Evolutionary conservation across 2,888 invertebrate genomes (phyloP).

Genomic region (Caradrina kadenii): DNA sequence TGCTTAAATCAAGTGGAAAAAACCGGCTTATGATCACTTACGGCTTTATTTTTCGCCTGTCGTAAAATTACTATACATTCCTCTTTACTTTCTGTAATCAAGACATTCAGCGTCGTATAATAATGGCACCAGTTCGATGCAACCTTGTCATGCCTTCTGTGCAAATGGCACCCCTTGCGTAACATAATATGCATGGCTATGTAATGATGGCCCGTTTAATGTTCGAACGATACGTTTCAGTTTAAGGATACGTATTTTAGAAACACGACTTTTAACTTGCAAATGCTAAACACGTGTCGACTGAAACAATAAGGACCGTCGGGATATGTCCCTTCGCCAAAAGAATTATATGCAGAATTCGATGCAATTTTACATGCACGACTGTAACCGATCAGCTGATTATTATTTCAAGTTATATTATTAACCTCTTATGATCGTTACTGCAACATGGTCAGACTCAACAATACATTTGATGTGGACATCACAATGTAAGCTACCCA

Average conservation of each 20-base stretch:
- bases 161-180: conserved; percentile 64
- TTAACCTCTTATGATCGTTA: conserved; percentile 62
- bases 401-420: conserved; percentile 52
- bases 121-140: conserved; percentile 54
- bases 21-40: conserved; percentile 89
- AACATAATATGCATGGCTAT: conserved; percentile 52
- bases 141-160: conserved; percentile 69
- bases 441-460: conserved; percentile 61
- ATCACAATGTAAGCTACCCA: conserved; percentile 86
- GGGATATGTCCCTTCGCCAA: conserved; percentile 31
- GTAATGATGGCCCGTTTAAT: conserved; percentile 53
- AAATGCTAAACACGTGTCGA: conserved; percentile 36
- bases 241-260: conserved; percentile 27
- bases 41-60: conserved; percentile 68
- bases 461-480: conserved; percentile 79
- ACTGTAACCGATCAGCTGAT: conserved; percentile 45
- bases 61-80: conserved; percentile 67
- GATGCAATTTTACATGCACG: conserved; percentile 72
- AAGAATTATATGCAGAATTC: conserved; percentile 55
- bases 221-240: conserved; percentile 23
- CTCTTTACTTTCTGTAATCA: conserved; percentile 61
- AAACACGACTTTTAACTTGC: conserved; percentile 35
- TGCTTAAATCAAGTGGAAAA: conserved; percentile 73
- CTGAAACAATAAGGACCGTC: conserved; percentile 48
- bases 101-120: conserved; percentile 55